Evolutionary conservation across 2,113 vertebrate species (phyloP), one percentile per base, ranked within the genome.

Genomic region (Scartelaos histophorus): DNA sequence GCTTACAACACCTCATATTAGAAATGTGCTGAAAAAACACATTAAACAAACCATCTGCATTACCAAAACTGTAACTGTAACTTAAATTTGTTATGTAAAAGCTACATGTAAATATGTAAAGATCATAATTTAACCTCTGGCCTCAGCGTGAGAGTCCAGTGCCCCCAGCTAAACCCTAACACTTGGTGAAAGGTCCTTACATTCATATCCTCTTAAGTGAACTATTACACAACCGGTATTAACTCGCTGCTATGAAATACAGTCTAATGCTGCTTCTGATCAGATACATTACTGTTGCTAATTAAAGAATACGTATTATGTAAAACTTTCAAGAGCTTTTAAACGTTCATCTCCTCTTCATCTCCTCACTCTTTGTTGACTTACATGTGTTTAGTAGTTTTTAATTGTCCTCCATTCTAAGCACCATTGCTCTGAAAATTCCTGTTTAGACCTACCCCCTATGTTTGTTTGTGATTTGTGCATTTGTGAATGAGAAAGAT

Each of bases 201-300:
- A 25, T 21, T 73, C 3, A 67, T 80, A 79, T 74, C 47, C 76
- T 71, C 64, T 79, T 60, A 3, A n/a, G 15, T 34, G 54, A 35
- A 60, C 68, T 51, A 80, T 71, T 77, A 62, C 60, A 71, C 45
- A 77, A 79, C 15, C 62, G 10, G 43, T 22, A 49, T 74, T 68
- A 74, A 47, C 17, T 47, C 12, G 57, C 7, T 19, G 1, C 65
- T 21, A 19, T 46, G 22, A 64, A 70, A 49, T 22, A 53, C n/a
- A 19, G 58, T 71, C 3, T 7, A 13, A 19, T 22, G 49, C 15
- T 24, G 53, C 19, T 43, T 29, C 2, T 58, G 49, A 72, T 54
- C 9, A 58, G 56, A 25, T 12, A 22, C 21, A 22, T 21, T 56
- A 56, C 53, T 3, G 7, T n/a, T 12, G 22, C n/a, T 19, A 17